phyloP scores from a whole-genome alignment of 2,888 invertebrate genomes.

The Coelopa pilipes region DNA sequence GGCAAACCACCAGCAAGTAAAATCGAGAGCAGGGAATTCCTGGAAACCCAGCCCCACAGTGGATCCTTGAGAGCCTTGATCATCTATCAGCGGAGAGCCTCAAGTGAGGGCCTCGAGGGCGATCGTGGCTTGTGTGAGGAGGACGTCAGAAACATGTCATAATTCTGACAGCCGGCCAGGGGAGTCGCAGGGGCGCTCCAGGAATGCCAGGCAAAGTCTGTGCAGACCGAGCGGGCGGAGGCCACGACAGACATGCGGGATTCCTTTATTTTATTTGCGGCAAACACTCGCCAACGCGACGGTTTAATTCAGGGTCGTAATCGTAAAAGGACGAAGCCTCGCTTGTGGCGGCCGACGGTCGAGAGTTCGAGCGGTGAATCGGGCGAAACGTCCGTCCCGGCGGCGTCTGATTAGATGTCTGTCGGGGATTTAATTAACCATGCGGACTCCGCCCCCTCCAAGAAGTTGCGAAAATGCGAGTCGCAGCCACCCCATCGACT shows the following conservation, averaged over 20 bases:
- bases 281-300: neutral
- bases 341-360: neutral
- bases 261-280: neutral
- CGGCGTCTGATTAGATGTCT: neutral
- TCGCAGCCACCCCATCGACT: slow-evolving; percentile 3
- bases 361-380: neutral
- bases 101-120: too few relatives aligned
- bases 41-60: too few relatives aligned
- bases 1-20: too few relatives aligned
- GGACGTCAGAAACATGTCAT: too few relatives aligned
- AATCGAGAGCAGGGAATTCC: too few relatives aligned
- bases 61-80: too few relatives aligned
- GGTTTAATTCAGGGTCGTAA: slow-evolving; percentile 6
- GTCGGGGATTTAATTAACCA: neutral
- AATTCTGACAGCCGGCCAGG: too few relatives aligned
- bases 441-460: too few relatives aligned
- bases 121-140: too few relatives aligned
- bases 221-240: neutral
- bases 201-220: neutral
- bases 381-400: neutral
- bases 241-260: slow-evolving; percentile 24
- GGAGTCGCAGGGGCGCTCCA: too few relatives aligned
- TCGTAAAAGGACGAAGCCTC: neutral
- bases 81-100: too few relatives aligned
- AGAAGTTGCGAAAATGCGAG: neutral